Percentiles rank a stretch among this genome's conserved stretches.
Conservation (phyloP, 2,113 vertebrate genomes). For the Varanus komodoensis region DNA sequence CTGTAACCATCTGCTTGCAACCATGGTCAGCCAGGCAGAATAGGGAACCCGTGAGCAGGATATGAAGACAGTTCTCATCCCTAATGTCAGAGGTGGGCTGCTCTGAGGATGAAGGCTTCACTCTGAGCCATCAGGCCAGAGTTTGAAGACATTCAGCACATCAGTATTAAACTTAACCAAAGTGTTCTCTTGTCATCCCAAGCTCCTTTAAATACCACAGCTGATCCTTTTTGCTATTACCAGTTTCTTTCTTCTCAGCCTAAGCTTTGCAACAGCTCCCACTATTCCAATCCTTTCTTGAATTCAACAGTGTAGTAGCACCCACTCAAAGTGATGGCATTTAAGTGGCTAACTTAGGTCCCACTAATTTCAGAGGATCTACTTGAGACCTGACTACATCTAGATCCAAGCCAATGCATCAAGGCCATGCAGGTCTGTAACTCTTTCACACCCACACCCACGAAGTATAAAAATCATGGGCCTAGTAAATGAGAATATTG, state of each 20-base stretch:
- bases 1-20: background rate
- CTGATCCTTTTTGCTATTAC: no score
- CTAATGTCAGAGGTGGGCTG: background rate
- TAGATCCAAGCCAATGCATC: background rate
- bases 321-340: background rate
- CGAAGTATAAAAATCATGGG: background rate
- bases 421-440: background rate
- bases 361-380: background rate
- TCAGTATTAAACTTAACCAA: background rate
- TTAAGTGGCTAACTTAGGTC: background rate
- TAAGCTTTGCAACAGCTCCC: background rate
- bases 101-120: background rate
- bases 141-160: background rate
- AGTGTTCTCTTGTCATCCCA: no score
- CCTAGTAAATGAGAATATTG: background rate
- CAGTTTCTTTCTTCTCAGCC: background rate
- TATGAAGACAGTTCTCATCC: background rate
- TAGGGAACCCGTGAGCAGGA: background rate
- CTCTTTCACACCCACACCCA: no score
- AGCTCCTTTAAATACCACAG: background rate
- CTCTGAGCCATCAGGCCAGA: background rate
- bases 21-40: background rate
- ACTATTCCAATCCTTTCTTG: background rate
- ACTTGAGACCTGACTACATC: background rate
- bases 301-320: background rate